phyloP scores from a whole-genome alignment of 2,113 vertebrate species.

The Natator depressus region DNA sequence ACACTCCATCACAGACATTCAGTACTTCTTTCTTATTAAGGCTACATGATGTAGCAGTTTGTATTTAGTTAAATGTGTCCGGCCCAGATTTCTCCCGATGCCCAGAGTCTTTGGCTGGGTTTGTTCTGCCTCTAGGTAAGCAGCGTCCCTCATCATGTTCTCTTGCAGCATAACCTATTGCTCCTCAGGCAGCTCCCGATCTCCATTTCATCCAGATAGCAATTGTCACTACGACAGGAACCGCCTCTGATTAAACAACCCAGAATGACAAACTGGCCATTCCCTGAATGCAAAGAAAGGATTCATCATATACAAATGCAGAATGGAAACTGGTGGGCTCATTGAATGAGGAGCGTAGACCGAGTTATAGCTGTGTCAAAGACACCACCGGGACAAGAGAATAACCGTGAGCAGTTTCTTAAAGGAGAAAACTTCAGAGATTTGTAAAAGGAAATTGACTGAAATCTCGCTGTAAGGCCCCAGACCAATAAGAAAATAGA shows the following conservation, averaged over 20 bases:
- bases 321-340: not conserved
- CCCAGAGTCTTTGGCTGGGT: too few species aligned
- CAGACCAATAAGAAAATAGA: not conserved
- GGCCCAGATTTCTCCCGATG: not conserved
- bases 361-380: too few species aligned
- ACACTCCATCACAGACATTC: not conserved
- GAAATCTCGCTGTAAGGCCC: not conserved
- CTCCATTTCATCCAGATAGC: not conserved
- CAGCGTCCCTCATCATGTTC: not conserved
- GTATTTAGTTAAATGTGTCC: not conserved
- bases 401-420: not conserved
- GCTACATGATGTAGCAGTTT: rapidly evolving
- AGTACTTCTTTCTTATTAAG: not conserved
- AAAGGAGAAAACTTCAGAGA: not conserved
- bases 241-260: not conserved
- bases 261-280: not conserved
- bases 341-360: not conserved
- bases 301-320: not conserved
- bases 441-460: not conserved
- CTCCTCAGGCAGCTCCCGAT: not conserved
- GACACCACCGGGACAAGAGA: not conserved
- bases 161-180: not conserved
- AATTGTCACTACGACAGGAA: not conserved
- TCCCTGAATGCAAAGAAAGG: not conserved
- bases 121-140: not conserved